Conservation (phyloP, 2,888 invertebrate genomes). For the Chironomus riparius region DNA sequence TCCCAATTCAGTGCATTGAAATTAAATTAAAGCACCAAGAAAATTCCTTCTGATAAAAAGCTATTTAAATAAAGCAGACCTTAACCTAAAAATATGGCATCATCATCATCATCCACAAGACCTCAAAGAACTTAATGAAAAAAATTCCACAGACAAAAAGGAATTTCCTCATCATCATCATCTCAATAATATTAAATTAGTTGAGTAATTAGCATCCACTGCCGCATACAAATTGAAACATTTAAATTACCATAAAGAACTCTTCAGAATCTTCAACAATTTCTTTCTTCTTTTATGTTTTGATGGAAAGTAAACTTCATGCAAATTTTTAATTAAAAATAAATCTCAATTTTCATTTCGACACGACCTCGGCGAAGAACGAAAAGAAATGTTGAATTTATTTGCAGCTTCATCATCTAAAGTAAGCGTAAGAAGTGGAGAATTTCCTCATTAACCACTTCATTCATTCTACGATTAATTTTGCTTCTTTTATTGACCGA, state of each 20-base stretch:
- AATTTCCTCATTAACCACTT: not conserved
- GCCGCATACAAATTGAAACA: slow-evolving; percentile 1
- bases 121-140: too few species aligned
- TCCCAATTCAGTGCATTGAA: too few species aligned
- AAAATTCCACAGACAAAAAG: not conserved
- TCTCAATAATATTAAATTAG: not conserved
- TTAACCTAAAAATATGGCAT: too few species aligned
- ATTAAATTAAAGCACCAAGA: too few species aligned
- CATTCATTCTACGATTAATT: too few species aligned
- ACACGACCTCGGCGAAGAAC: not conserved
- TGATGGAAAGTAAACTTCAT: not conserved
- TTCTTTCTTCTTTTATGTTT: not conserved
- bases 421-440: not conserved
- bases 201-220: not conserved
- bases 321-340: slow-evolving; percentile 2
- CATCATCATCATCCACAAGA: too few species aligned
- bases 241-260: not conserved
- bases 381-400: not conserved
- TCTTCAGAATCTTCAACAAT: not conserved
- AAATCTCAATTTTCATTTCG: not conserved
- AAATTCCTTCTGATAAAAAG: too few species aligned
- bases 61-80: too few species aligned
- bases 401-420: not conserved
- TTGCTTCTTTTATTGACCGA: too few species aligned
- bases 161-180: not conserved